Evolutionary conservation across 2,888 invertebrate genomes (phyloP).

Genomic region (Dioctria linearis): DNA sequence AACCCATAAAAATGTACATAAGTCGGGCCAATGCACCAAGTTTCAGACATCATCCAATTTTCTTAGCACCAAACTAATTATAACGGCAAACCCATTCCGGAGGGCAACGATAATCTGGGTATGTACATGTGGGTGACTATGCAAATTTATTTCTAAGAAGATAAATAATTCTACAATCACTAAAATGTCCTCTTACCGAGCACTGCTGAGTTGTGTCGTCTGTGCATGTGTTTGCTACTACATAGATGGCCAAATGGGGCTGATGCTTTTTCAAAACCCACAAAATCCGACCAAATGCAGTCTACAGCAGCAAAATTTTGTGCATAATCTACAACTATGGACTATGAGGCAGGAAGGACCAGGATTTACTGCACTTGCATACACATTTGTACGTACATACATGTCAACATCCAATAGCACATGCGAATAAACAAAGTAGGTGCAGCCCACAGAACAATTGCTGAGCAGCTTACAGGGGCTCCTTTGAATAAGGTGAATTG

Average conservation of each 20-base stretch:
- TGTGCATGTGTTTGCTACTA: neutral
- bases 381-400: too few species aligned
- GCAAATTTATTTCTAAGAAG: slow-evolving; percentile 12
- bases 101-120: neutral
- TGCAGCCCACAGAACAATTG: too few species aligned
- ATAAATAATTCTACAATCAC: slow-evolving; percentile 19
- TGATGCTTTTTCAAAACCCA: neutral
- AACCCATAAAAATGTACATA: neutral
- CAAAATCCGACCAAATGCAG: too few species aligned
- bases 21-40: slow-evolving; percentile 16
- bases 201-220: neutral
- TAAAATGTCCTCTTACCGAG: slow-evolving; percentile 11
- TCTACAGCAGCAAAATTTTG: too few species aligned
- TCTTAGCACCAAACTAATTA: slow-evolving; percentile 36
- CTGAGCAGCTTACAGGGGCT: too few species aligned
- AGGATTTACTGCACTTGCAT: too few species aligned
- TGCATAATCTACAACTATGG: too few species aligned
- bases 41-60: slow-evolving; percentile 39
- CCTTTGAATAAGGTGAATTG: too few species aligned
- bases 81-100: neutral
- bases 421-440: too few species aligned
- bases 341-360: too few species aligned
- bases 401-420: too few species aligned
- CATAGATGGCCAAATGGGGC: neutral
- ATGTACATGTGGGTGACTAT: neutral